Evolutionary conservation across 1,140 invertebrate species (phyloP), one percentile per base, ranked within the genome.

Genomic region (Metaphire vulgaris): DNA sequence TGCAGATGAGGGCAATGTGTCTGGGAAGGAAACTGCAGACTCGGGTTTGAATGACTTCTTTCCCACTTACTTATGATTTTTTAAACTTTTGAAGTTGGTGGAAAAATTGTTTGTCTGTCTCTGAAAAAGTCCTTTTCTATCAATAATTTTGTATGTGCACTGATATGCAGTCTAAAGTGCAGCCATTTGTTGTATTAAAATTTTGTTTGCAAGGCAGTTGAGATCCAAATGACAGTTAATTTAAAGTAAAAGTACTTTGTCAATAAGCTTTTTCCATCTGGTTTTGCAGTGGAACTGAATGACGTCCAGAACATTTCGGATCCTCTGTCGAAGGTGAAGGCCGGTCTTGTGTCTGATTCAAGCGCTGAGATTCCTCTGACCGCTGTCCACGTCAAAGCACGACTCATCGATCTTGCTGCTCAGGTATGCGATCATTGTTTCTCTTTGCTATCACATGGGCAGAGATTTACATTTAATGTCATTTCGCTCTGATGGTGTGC

Each of bases 341-440:
- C 81, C 66, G 84, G 85, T 21, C 79, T 78, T 26, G 78, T 83
- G 2, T 79, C 79, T 14, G 78, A 76, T 21, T 73, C 77, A n/a
- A 78, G 75, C 33, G 34, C 56, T 1, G 77, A 80, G 21, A 81
- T 86, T 15, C 79, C 84, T 6, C 80, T 87, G 29, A 80, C 79
- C 71, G 76, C 78, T 64, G 83, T 87, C 56, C 80, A 86, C 77
- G 77, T 88, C 6, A 74, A 79, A 71, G 83, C 83, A n/a, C 81
- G 83, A 73, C 76, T 88, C 14, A 74, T 87, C 33, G 85, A 87
- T 74, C 77, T 86, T 12, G 84, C 83, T 65, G 83, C 83, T 32
- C 79, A 87, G 82, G 85, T 86, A 72, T 79, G 69, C 26, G 0
- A 1, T 31, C 41, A 12, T 1, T n/a, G n/a, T n/a, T n/a, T n/a